A percentile compares a stretch with the other conserved stretches of the same genome.
Evolutionary conservation across 2,888 invertebrate species (phyloP).

Genomic region (Lithophane semibrunnea): DNA sequence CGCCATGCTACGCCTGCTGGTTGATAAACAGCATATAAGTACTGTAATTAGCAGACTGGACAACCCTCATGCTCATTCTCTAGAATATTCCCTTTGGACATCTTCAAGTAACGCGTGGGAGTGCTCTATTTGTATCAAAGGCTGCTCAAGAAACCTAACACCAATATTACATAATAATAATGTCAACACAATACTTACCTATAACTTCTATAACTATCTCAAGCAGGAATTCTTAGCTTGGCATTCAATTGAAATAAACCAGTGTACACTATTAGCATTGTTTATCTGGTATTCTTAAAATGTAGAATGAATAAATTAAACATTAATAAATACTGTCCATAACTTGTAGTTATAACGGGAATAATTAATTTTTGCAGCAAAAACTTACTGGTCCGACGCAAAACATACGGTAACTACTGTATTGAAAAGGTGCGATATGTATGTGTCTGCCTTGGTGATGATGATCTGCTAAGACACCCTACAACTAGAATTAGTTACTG

Average conservation of each 20-base stretch:
- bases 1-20: no score
- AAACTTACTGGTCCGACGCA: constrained; percentile 19
- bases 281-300: constrained; percentile 61
- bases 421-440: background rate
- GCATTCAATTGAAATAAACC: constrained; percentile 59
- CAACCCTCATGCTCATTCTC: background rate
- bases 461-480: background rate
- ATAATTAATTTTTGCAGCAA: constrained; percentile 38
- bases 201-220: constrained; percentile 15
- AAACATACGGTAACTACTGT: background rate
- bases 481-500: no score
- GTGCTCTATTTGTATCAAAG: constrained; percentile 23
- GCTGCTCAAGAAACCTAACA: constrained; percentile 33
- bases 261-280: constrained; percentile 56
- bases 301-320: constrained; percentile 44
- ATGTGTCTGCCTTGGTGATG: background rate
- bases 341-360: constrained; percentile 46
- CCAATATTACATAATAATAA: constrained; percentile 43
- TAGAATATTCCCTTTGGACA: background rate
- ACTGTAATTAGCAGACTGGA: background rate
- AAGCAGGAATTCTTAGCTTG: constrained; percentile 39
- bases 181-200: constrained; percentile 30
- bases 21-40: background rate
- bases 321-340: constrained; percentile 48
- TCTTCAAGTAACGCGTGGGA: constrained; percentile 37